Evolutionary conservation across 2,888 invertebrate species (phyloP).

Genomic region (Limnephilus rhombicus): DNA sequence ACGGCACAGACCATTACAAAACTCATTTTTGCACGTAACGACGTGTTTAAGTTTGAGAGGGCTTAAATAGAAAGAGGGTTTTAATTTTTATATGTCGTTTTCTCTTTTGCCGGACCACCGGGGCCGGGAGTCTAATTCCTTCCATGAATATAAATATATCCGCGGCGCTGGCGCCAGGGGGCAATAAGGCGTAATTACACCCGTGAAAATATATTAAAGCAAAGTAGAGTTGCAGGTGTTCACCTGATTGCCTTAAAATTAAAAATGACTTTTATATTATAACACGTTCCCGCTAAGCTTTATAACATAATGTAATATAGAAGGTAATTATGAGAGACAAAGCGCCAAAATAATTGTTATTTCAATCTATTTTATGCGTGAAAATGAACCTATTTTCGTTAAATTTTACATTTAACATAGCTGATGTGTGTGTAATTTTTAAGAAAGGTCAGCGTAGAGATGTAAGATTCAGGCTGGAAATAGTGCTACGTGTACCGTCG

Average conservation of each 20-base stretch:
- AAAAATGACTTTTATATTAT: slow-evolving; percentile 26
- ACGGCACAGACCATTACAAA: neutral
- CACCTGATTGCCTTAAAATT: slow-evolving; percentile 7
- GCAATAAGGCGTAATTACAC: slow-evolving; percentile 21
- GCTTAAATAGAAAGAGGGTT: slow-evolving; percentile 21
- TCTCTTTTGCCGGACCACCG: neutral
- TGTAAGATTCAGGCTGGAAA: no score
- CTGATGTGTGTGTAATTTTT: no score
- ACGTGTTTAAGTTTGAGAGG: neutral
- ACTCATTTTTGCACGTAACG: neutral
- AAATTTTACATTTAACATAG: no score
- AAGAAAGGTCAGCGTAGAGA: no score
- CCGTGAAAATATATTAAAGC: slow-evolving; percentile 23
- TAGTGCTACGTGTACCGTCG: no score
- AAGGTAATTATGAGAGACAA: neutral
- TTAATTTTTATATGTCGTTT: slow-evolving; percentile 35
- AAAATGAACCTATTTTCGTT: no score
- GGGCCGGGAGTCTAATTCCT: neutral
- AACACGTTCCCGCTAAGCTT: neutral
- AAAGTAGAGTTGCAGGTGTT: neutral
- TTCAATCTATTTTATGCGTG: no score
- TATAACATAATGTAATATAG: neutral
- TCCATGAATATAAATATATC: slow-evolving; percentile 31
- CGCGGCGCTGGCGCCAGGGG: neutral
- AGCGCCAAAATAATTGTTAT: neutral